A percentile compares a stretch with the other conserved stretches of the same genome.
These are phyloP conservation scores for Melanchra persicariae DNA, from an alignment of 2,888 invertebrate genomes.

Conservation along the genomic window DNA sequence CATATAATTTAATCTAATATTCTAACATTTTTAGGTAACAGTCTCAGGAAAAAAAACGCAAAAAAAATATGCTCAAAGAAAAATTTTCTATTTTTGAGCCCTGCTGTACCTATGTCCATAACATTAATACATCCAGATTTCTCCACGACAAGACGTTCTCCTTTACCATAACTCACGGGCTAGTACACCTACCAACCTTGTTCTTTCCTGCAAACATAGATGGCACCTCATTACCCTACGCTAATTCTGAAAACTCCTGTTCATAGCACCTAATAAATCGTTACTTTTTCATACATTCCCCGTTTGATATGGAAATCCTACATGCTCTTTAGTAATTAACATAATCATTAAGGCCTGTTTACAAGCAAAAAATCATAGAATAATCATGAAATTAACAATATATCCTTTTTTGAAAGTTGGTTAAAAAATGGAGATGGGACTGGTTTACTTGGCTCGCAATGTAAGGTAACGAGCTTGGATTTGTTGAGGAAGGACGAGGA, in stretches of 20 bases:
- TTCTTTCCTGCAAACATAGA: background rate
- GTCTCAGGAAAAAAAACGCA: background rate
- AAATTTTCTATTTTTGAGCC: background rate
- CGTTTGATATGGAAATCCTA: constrained; percentile 19
- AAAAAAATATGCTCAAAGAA: background rate
- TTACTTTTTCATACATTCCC: constrained; percentile 14
- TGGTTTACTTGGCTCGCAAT: constrained; percentile 26
- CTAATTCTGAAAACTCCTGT: constrained; percentile 17
- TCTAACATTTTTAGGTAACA: too few relatives aligned
- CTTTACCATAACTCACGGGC: background rate
- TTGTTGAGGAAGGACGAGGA: constrained; percentile 18
- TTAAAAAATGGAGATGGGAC: constrained; percentile 33
- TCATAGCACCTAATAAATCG: constrained; percentile 25
- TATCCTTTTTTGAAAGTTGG: constrained; percentile 42
- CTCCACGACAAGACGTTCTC: constrained; percentile 1
- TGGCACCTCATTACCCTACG: constrained; percentile 18
- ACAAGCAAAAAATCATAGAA: constrained; percentile 43
- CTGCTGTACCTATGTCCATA: background rate
- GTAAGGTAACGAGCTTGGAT: constrained; percentile 40
- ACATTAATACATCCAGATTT: background rate
- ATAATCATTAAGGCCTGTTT: background rate
- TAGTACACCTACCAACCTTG: background rate
- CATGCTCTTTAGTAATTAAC: constrained; percentile 31
- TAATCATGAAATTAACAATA: constrained; percentile 54
- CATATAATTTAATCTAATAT: too few relatives aligned